Percentiles rank a stretch among this genome's conserved stretches.
Conservation (phyloP, 2,888 invertebrate species). For the Cataglyphis livida region DNA sequence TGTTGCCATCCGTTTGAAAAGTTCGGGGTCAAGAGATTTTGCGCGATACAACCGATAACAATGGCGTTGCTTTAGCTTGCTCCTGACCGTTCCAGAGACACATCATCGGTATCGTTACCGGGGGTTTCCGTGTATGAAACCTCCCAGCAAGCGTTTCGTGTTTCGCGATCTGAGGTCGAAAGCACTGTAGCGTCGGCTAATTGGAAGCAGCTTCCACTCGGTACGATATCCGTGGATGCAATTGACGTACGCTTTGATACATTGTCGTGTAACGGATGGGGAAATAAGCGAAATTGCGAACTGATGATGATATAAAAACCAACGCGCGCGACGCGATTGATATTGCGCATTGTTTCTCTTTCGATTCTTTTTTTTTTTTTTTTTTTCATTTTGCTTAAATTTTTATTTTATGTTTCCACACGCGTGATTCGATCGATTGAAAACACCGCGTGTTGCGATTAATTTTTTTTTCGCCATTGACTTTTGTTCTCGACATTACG, state of each 20-base stretch:
- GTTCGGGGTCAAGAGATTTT: slow-evolving; percentile 20
- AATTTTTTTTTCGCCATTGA: not conserved
- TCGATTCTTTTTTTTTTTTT: not conserved
- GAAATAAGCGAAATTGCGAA: slow-evolving; percentile 11
- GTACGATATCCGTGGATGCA: slow-evolving; percentile 10
- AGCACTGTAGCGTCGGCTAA: slow-evolving; percentile 3
- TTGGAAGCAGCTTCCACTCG: slow-evolving; percentile 23
- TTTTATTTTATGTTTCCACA: slow-evolving; percentile 1
- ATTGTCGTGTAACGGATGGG: slow-evolving; percentile 9
- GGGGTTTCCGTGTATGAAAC: not conserved
- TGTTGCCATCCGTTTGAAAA: not conserved
- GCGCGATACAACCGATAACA: not conserved
- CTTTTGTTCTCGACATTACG: not conserved
- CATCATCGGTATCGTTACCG: not conserved
- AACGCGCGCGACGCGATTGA: no score
- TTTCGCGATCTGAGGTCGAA: slow-evolving; percentile 15
- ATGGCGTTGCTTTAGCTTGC: not conserved
- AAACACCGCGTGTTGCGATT: not conserved
- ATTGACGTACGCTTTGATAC: slow-evolving; percentile 30
- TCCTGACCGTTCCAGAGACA: not conserved
- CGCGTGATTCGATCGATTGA: not conserved
- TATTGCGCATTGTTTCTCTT: not conserved
- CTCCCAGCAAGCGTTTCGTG: not conserved
- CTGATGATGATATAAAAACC: not conserved
- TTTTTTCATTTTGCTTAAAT: not conserved